These are phyloP conservation scores for Nebria ingens DNA, from an alignment of 1,140 invertebrate genomes.

Conservation along the genomic window DNA sequence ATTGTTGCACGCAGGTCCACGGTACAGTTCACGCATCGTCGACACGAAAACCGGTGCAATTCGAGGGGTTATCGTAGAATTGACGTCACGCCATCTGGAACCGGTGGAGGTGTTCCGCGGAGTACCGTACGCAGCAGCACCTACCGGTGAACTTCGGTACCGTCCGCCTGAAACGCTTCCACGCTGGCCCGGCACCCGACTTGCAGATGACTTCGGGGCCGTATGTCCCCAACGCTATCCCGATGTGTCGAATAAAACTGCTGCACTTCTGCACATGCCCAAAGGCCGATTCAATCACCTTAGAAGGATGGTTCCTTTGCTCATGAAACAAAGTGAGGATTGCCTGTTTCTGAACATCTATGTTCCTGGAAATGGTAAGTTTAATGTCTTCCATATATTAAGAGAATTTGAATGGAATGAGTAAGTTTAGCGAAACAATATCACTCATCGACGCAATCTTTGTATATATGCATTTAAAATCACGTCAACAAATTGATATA, in stretches of 20 bases:
- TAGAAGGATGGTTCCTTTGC: slow-evolving; percentile 43
- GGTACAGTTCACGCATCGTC: slow-evolving; percentile 45
- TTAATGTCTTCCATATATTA: no score
- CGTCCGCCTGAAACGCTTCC: slow-evolving; percentile 51
- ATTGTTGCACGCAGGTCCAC: slow-evolving; percentile 32
- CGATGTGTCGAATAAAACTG: slow-evolving; percentile 54
- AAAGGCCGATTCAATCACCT: slow-evolving; percentile 49
- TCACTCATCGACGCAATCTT: no score
- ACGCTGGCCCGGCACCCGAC: slow-evolving; percentile 53
- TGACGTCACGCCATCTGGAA: slow-evolving; percentile 55
- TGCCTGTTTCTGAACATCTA: slow-evolving; percentile 78
- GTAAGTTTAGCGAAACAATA: no score
- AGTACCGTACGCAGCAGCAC: slow-evolving; percentile 68
- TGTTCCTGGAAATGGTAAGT: slow-evolving; percentile 62
- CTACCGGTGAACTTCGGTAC: slow-evolving; percentile 52
- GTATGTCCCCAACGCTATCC: slow-evolving; percentile 62
- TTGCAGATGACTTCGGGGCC: slow-evolving; percentile 56
- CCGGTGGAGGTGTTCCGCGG: slow-evolving; percentile 65
- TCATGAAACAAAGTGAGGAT: slow-evolving; percentile 72
- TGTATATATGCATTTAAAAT: no score
- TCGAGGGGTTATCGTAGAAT: slow-evolving; percentile 52
- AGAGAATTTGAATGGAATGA: no score
- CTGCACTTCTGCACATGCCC: slow-evolving; percentile 52
- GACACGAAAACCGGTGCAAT: slow-evolving; percentile 48
- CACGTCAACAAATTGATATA: no score